These are phyloP conservation scores for Dinoponera quadriceps DNA, from an alignment of 1,140 invertebrate species.

Conservation along the genomic window DNA sequence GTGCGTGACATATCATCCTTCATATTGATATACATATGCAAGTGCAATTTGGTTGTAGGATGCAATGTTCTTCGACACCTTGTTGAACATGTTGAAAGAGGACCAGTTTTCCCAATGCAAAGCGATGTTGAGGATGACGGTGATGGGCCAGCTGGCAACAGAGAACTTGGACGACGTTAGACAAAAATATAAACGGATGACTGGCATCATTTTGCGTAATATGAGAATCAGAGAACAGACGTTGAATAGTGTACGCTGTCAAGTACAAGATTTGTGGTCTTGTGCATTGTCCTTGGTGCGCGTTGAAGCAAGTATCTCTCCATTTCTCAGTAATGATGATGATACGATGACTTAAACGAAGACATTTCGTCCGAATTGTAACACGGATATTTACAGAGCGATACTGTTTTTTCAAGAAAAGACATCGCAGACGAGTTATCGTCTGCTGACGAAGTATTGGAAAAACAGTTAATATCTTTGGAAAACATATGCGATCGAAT, in stretches of 20 bases:
- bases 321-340: not conserved
- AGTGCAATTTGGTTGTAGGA: slow-evolving; percentile 83
- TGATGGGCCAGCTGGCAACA: slow-evolving; percentile 88
- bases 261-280: slow-evolving; percentile 86
- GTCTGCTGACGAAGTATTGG: slow-evolving; percentile 77
- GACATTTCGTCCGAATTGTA: not conserved
- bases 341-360: slow-evolving; percentile 13
- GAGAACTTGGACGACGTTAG: slow-evolving; percentile 88
- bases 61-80: slow-evolving; percentile 87
- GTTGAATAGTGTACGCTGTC: slow-evolving; percentile 84
- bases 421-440: slow-evolving; percentile 75
- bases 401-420: slow-evolving; percentile 81
- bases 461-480: slow-evolving; percentile 82
- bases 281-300: slow-evolving; percentile 87
- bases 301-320: slow-evolving; percentile 86
- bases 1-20: too few species aligned
- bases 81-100: slow-evolving; percentile 86
- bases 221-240: slow-evolving; percentile 87
- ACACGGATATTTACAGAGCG: slow-evolving; percentile 81
- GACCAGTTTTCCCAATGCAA: slow-evolving; percentile 87
- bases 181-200: slow-evolving; percentile 86
- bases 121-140: slow-evolving; percentile 86
- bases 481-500: slow-evolving; percentile 84
- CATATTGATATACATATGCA: too few species aligned
- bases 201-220: slow-evolving; percentile 86